A percentile compares a stretch with the other conserved stretches of the same genome.
phyloP scores from a whole-genome alignment of 1,140 invertebrate species.

The Panonychus citri region DNA sequence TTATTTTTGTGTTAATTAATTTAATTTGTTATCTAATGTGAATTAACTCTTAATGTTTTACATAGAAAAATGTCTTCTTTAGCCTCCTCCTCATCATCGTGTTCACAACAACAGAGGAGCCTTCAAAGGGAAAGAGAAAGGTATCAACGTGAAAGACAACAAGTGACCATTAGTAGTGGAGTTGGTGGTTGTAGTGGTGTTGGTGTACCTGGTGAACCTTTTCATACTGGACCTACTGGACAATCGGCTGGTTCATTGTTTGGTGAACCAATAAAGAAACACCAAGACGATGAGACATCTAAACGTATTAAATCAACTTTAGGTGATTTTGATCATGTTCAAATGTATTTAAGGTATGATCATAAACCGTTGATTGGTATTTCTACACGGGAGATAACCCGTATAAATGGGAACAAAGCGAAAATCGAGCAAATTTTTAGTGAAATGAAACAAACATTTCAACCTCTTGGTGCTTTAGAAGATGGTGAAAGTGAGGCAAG shows the following conservation, averaged over 20 bases:
- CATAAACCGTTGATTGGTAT: constrained; percentile 42
- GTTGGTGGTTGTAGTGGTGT: background rate
- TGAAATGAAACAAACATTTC: constrained; percentile 9
- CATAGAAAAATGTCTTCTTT: background rate
- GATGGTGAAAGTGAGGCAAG: background rate
- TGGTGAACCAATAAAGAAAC: constrained; percentile 4
- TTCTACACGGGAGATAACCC: constrained; percentile 6
- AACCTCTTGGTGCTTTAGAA: constrained; percentile 6
- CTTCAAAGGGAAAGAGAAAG: constrained; percentile 3
- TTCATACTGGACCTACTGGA: background rate
- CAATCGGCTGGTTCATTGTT: constrained; percentile 2
- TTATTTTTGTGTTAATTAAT: background rate
- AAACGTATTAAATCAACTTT: constrained; percentile 46
- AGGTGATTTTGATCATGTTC: constrained; percentile 41
- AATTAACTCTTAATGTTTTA: no score
- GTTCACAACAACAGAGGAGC: background rate
- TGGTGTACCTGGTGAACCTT: background rate
- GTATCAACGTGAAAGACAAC: constrained; percentile 3
- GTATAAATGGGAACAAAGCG: constrained; percentile 2
- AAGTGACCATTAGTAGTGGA: background rate
- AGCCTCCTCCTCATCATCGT: background rate
- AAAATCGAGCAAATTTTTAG: constrained; percentile 10
- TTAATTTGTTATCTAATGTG: background rate
- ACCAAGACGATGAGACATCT: constrained; percentile 35
- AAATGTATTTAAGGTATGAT: constrained; percentile 33